Percentiles rank a stretch among this genome's conserved stretches.
phyloP scores from a whole-genome alignment of 1,140 invertebrate species.

The Anastrepha ludens region DNA sequence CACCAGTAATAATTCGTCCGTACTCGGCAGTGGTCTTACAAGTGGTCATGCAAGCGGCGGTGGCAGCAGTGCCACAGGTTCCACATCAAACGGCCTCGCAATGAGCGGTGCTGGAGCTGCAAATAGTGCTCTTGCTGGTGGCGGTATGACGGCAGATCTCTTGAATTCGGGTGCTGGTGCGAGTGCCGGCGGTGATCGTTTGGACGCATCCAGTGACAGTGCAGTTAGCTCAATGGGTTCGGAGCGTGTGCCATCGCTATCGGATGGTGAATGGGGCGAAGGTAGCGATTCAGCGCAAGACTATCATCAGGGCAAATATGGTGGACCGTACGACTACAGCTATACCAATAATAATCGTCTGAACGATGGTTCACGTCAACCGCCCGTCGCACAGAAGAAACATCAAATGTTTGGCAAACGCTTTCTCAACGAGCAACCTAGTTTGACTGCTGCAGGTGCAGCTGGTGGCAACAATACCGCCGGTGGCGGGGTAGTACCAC shows the following conservation, averaged over 20 bases:
- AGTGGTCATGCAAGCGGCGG: constrained; percentile 55
- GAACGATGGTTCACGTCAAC: constrained; percentile 73
- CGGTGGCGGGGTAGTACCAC: constrained; percentile 54
- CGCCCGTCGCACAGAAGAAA: constrained; percentile 91
- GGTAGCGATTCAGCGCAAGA: constrained; percentile 87
- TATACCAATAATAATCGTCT: constrained; percentile 75
- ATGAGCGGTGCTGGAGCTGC: constrained; percentile 70
- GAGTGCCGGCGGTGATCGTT: constrained; percentile 77
- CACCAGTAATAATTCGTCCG: constrained; percentile 74
- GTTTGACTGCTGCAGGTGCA: constrained; percentile 57
- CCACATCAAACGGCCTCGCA: constrained; percentile 67
- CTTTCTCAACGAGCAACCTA: constrained; percentile 81
- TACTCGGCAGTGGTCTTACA: constrained; percentile 61
- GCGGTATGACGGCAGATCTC: constrained; percentile 70
- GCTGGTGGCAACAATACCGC: constrained; percentile 61
- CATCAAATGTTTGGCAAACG: constrained; percentile 93
- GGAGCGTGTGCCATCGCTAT: constrained; percentile 89
- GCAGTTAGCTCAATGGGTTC: constrained; percentile 94
- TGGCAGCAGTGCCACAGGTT: constrained; percentile 55
- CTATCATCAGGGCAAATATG: constrained; percentile 81
- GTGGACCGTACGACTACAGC: constrained; percentile 84
- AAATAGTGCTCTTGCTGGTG: constrained; percentile 66
- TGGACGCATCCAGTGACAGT: constrained; percentile 89
- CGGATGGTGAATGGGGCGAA: constrained; percentile 92
- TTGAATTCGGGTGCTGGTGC: constrained; percentile 61